These are phyloP conservation scores for Fregata magnificens DNA, from an alignment of 2,113 vertebrate genomes.

Conservation along the genomic window DNA sequence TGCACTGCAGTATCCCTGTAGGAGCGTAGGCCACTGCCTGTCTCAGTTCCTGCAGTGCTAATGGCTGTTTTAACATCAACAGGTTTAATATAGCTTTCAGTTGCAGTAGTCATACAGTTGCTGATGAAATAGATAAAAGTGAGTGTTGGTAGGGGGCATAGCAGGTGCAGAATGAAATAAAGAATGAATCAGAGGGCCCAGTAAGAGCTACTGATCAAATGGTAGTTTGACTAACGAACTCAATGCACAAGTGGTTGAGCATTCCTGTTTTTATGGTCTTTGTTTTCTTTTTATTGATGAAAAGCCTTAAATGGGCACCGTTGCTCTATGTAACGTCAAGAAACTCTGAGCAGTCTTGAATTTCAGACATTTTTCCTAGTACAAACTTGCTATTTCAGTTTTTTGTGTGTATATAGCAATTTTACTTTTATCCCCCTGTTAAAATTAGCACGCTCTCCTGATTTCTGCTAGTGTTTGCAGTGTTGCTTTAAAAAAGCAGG, in stretches of 20 bases:
- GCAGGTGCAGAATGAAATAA: not conserved
- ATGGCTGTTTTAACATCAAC: not conserved
- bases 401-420: not conserved
- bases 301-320: not conserved
- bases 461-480: not conserved
- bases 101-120: not conserved
- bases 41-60: not conserved
- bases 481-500: not conserved
- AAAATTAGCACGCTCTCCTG: not conserved
- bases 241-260: not conserved
- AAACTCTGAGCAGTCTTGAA: not conserved
- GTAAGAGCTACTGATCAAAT: not conserved
- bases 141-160: not conserved
- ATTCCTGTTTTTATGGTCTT: not conserved
- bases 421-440: not conserved
- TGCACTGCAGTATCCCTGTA: not conserved
- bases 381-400: not conserved
- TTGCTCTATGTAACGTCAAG: not conserved
- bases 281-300: not conserved
- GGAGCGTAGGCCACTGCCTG: not conserved
- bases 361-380: not conserved
- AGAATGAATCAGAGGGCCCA: not conserved
- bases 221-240: not conserved
- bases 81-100: not conserved
- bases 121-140: slow-evolving; percentile 19